Base-by-base conservation (phyloP, 2,888 invertebrate genomes). In the Trisateles emortualis region DNA sequence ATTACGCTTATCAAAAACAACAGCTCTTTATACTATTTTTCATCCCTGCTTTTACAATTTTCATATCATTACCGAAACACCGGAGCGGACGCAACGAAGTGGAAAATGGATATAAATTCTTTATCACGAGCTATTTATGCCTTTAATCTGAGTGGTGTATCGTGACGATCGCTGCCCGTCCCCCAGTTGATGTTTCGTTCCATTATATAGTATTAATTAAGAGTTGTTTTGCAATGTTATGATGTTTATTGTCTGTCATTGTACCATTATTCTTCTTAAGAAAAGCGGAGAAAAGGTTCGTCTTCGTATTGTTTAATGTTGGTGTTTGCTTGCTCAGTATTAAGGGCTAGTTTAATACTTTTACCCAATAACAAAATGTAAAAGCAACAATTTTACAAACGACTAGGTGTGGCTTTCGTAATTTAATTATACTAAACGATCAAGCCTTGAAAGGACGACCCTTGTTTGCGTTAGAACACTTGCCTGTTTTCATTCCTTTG, bases 91-190 rank as follows among this genome's bases (percentile, higher is more conserved):
- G 57, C 70, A 53, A 49, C 62, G 64, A 52, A 49, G 69, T 61
- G 72, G 72, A 76, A 78, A 80, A 80, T 80, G 70, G 72, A 79
- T 76, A 73, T 75, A 76, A 81, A 80, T 78, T 78, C 74, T 62
- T 64, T 67, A 74, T 67, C 72, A 65, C 61, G 64, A 68, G 72
- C 64, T 76, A 71, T 77, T 83, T 79, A 79, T 76, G 72, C 66
- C 60, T 68, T 73, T 78, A 81, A 82, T 82, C 79, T 72, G 68
- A 56, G 65, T 71, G 72, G 76, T 67, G 75, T 43, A 54, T 53
- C 52, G 46, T 40, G 41, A 43, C 38, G 26, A 42, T 30, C 43
- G 29, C 29, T 35, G 46, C 45, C 63, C 52, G 38, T 49, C 45
- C 56, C 47, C 47, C 14, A 9, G 10, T 3, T 64, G 45, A 67